Conservation (phyloP, 2,113 vertebrate species). For the Smithornis capensis region DNA sequence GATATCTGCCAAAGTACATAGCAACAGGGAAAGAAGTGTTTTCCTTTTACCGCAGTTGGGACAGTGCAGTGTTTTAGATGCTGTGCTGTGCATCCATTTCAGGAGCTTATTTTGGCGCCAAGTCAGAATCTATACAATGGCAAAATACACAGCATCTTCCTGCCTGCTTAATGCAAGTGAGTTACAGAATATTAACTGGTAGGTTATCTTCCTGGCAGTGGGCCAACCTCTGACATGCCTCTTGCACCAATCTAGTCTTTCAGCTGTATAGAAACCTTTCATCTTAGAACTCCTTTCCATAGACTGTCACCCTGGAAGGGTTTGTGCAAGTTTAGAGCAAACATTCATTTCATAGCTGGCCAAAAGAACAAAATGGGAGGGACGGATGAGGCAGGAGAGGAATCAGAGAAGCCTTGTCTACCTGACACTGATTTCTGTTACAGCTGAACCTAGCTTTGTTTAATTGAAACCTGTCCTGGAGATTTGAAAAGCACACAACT, state of each 20-base stretch:
- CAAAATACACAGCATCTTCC: slow-evolving; percentile 47
- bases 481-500: slow-evolving; percentile 4
- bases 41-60: slow-evolving; percentile 65
- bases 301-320: not conserved
- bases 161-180: not conserved
- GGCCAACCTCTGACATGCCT: not conserved
- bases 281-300: not conserved
- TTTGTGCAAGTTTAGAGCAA: not conserved
- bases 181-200: not conserved
- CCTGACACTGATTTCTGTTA: slow-evolving; percentile 24
- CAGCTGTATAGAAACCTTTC: not conserved
- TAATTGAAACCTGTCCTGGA: slow-evolving; percentile 57
- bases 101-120: slow-evolving; percentile 56
- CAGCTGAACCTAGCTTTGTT: slow-evolving; percentile 39
- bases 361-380: not conserved
- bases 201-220: not conserved
- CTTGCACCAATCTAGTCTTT: not conserved
- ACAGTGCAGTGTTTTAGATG: slow-evolving; percentile 61
- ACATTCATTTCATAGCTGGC: not conserved
- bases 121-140: slow-evolving; percentile 54
- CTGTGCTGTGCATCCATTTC: slow-evolving; percentile 28
- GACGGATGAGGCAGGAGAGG: not conserved
- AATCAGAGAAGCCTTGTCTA: not conserved
- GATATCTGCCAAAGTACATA: slow-evolving; percentile 79
- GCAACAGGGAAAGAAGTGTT: slow-evolving; percentile 71